A percentile compares a stretch with the other conserved stretches of the same genome.
These are phyloP conservation scores for Sycophila texana DNA, from an alignment of 2,888 invertebrate genomes.

Conservation along the genomic window DNA sequence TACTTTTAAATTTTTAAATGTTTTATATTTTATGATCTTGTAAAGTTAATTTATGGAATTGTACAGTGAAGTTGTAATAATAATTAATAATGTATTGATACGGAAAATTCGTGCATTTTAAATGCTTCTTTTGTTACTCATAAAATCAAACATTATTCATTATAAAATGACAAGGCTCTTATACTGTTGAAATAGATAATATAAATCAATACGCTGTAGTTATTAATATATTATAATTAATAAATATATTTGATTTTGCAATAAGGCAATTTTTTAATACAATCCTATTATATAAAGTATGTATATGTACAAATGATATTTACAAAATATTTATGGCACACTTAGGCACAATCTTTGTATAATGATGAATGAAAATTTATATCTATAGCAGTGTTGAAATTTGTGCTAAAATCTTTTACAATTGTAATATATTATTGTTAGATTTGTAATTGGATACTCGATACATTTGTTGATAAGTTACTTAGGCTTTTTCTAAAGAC, in stretches of 20 bases:
- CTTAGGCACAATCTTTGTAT: constrained; percentile 32
- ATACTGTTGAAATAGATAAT: constrained; percentile 53
- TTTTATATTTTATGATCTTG: constrained; percentile 59
- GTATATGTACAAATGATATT: constrained; percentile 56
- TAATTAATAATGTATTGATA: constrained; percentile 28
- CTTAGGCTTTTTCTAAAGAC: too few relatives aligned
- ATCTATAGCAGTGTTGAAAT: constrained; percentile 32
- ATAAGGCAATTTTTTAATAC: constrained; percentile 52
- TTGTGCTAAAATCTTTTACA: neutral
- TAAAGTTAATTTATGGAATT: constrained; percentile 52
- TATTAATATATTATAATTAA: constrained; percentile 60
- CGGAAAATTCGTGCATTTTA: constrained; percentile 25
- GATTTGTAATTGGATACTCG: too few relatives aligned
- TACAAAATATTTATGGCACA: constrained; percentile 58
- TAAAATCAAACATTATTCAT: constrained; percentile 45
- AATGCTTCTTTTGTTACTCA: constrained; percentile 36
- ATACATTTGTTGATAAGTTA: too few relatives aligned
- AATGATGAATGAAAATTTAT: neutral
- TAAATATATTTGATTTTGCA: constrained; percentile 59
- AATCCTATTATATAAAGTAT: constrained; percentile 56
- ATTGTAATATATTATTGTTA: too few relatives aligned
- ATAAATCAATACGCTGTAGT: constrained; percentile 57
- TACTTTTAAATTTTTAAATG: constrained; percentile 55
- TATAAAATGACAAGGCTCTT: constrained; percentile 41
- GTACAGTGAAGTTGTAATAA: constrained; percentile 48